These are phyloP conservation scores for Aphodius granarius DNA, from an alignment of 2,888 invertebrate genomes.

Conservation along the genomic window DNA sequence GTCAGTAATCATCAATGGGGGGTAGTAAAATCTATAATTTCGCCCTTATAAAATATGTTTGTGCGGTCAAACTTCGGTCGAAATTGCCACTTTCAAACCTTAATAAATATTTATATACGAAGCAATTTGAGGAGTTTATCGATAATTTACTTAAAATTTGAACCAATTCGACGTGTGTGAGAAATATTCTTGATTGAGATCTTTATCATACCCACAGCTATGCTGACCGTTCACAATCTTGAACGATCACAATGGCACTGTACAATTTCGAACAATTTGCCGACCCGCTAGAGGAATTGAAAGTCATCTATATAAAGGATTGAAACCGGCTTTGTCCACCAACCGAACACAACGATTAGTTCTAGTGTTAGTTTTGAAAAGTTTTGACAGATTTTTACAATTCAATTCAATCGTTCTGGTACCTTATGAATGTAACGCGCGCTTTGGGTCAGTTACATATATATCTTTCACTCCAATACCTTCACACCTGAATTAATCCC, in stretches of 20 bases:
- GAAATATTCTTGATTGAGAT: slow-evolving; percentile 5
- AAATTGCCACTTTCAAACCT: neutral
- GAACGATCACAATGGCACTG: neutral
- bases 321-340: neutral
- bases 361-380: slow-evolving; percentile 13
- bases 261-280: slow-evolving; percentile 8
- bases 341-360: neutral
- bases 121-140: slow-evolving; percentile 11
- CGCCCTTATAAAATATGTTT: neutral
- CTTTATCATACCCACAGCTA: neutral
- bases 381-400: slow-evolving; percentile 12
- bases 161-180: slow-evolving; percentile 1
- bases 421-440: neutral
- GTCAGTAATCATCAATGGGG: neutral
- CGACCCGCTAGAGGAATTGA: slow-evolving; percentile 2
- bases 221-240: neutral
- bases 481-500: slow-evolving; percentile 1
- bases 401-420: neutral
- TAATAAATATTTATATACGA: slow-evolving; percentile 13
- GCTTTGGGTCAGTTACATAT: neutral
- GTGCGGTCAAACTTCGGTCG: neutral
- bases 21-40: neutral
- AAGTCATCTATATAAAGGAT: slow-evolving; percentile 14
- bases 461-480: neutral
- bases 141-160: neutral